Evolutionary conservation across 2,888 invertebrate species (phyloP), one percentile per base, ranked within the genome.

Genomic region (Drosophila gaucha): DNA sequence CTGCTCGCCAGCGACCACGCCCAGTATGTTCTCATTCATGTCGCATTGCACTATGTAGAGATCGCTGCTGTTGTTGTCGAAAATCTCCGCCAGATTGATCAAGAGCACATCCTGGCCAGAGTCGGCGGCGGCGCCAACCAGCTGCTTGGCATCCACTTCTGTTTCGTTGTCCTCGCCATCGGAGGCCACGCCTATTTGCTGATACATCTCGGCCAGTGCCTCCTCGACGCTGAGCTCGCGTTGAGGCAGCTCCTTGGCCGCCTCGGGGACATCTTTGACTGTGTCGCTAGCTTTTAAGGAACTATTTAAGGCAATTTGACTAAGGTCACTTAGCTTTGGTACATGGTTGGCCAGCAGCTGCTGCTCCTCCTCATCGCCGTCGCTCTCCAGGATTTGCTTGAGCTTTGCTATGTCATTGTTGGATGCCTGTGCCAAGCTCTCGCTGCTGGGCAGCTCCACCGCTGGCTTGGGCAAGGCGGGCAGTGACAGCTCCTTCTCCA

Each of bases 291-390:
- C 47, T 52, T 74, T 79, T 77, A 88, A 91, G 89, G 90, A 91
- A 90, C 91, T 91, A 88, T 89, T 91, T 91, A 91, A 91, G 90
- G 91, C 91, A 90, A 85, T 89, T 88, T 91, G 91, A 89, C 91
- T 91, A 91, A 91, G 91, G 90, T 90, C 91, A 91, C 91, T 91
- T 91, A 91, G 88, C 90, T 91, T 91, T 89, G 91, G 91, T 90
- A 91, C 88, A 67, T 64, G 71, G 46, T 46, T 55, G 24, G 28
- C n/a, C 18, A 16, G 18, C 51, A 24, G 36, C 49, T 18, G 18
- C 16, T 43, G 8, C 47, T 49, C 50, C 20, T 58, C 54, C 16
- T 50, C 38, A n/a, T 89, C 88, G 22, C 72, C 76, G 14, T 87
- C 89, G 59, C 90, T 87, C 65, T 89, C 89, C 38, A 90, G 69